Percentiles rank a stretch among this genome's conserved stretches.
phyloP scores from a whole-genome alignment of 2,797 vertebrate genomes.

The Eulemur coronatus region DNA sequence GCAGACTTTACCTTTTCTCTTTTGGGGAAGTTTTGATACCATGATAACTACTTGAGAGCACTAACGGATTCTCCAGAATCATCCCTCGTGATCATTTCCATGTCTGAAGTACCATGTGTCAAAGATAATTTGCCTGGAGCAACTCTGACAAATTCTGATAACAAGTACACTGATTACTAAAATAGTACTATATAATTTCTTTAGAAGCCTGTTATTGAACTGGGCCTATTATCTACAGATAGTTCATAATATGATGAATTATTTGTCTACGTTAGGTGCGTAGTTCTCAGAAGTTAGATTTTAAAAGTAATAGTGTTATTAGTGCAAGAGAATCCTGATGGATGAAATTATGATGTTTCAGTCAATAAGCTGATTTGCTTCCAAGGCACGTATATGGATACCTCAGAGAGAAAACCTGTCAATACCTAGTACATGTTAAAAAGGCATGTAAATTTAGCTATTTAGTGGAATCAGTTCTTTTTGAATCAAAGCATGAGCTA shows the following conservation, averaged over 20 bases:
- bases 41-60: slow-evolving; percentile 75
- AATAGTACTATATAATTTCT: slow-evolving; percentile 47
- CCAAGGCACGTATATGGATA: neutral
- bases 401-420: neutral
- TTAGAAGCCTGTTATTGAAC: slow-evolving; percentile 64
- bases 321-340: neutral
- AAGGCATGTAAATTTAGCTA: neutral
- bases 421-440: neutral
- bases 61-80: slow-evolving; percentile 78
- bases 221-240: slow-evolving; percentile 47
- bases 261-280: neutral
- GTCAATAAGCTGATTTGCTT: neutral
- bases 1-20: slow-evolving; percentile 79
- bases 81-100: slow-evolving; percentile 77
- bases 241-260: slow-evolving; percentile 36
- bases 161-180: slow-evolving; percentile 72
- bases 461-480: neutral
- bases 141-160: slow-evolving; percentile 74
- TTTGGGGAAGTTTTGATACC: slow-evolving; percentile 62
- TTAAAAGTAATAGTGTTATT: slow-evolving; percentile 28
- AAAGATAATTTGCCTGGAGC: slow-evolving; percentile 77
- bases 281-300: slow-evolving; percentile 44
- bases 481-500: neutral
- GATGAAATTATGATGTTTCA: neutral
- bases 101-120: slow-evolving; percentile 78